Conservation (phyloP, 2,888 invertebrate species). For the Suillia variegata region DNA sequence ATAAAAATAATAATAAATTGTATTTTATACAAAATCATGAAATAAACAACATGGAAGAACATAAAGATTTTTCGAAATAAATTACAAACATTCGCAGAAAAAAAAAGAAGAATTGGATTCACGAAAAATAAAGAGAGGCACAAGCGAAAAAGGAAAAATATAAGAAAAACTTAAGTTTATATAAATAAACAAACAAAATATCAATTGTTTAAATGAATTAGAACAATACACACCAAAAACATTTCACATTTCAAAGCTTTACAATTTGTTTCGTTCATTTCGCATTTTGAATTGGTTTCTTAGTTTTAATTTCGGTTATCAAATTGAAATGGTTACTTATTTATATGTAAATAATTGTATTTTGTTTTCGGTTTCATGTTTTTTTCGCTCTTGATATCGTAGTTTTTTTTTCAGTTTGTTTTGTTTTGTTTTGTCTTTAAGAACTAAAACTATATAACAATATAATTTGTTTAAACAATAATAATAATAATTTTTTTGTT, state of each 20-base stretch:
- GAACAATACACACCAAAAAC: background rate
- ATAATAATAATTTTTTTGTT: background rate
- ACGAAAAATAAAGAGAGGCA: too few species aligned
- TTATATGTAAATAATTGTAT: too few species aligned
- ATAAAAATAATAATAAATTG: too few species aligned
- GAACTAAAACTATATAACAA: conserved; percentile 6
- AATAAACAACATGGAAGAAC: too few species aligned
- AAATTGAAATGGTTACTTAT: too few species aligned
- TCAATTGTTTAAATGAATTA: too few species aligned
- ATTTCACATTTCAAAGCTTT: background rate
- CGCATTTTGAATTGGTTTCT: too few species aligned
- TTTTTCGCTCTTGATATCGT: too few species aligned
- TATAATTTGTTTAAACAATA: background rate
- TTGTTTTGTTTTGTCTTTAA: conserved; percentile 7
- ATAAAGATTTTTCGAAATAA: background rate
- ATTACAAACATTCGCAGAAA: background rate
- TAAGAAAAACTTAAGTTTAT: too few species aligned
- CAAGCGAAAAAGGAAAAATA: too few species aligned
- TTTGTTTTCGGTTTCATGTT: background rate
- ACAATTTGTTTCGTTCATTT: background rate
- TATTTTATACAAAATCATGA: conserved; percentile 6
- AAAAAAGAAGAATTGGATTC: background rate
- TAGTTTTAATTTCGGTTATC: too few species aligned
- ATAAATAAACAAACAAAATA: background rate
- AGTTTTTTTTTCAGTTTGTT: too few species aligned